A percentile compares a stretch with the other conserved stretches of the same genome.
phyloP scores from a whole-genome alignment of 2,113 vertebrate species.

The Austrofundulus limnaeus region DNA sequence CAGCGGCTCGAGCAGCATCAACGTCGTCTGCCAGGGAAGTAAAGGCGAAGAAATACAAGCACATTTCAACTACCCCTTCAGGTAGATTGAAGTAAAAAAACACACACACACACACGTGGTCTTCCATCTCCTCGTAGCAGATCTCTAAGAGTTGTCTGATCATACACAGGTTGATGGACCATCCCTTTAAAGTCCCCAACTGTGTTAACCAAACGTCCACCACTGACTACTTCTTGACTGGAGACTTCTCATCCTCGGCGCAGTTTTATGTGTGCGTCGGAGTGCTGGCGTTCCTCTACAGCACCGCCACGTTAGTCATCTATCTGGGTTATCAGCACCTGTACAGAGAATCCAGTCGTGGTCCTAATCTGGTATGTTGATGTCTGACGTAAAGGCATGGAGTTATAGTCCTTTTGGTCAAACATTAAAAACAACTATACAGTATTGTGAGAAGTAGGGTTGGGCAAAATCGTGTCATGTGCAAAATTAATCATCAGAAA shows the following conservation, averaged over 20 bases:
- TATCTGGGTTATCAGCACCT: slow-evolving; percentile 90
- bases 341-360: slow-evolving; percentile 82
- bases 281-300: slow-evolving; percentile 92
- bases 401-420: no score
- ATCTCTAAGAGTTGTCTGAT: background rate
- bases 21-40: slow-evolving; percentile 73
- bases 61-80: slow-evolving; percentile 91
- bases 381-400: no score
- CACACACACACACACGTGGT: no score
- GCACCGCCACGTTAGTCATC: slow-evolving; percentile 84
- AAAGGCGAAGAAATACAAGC: slow-evolving; percentile 64
- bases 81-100: slow-evolving; percentile 78
- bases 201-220: slow-evolving; percentile 63
- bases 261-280: slow-evolving; percentile 92
- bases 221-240: slow-evolving; percentile 70
- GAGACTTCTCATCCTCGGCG: slow-evolving; percentile 86
- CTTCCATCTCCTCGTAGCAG: background rate
- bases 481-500: no score
- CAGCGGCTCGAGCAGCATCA: slow-evolving; percentile 82
- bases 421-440: no score
- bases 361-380: slow-evolving; percentile 83
- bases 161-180: slow-evolving; percentile 77
- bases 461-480: no score
- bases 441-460: no score
- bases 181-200: slow-evolving; percentile 77